A percentile compares a stretch with the other conserved stretches of the same genome.
Evolutionary conservation across 2,888 invertebrate genomes (phyloP).

Genomic region (Spicauda simplicius): DNA sequence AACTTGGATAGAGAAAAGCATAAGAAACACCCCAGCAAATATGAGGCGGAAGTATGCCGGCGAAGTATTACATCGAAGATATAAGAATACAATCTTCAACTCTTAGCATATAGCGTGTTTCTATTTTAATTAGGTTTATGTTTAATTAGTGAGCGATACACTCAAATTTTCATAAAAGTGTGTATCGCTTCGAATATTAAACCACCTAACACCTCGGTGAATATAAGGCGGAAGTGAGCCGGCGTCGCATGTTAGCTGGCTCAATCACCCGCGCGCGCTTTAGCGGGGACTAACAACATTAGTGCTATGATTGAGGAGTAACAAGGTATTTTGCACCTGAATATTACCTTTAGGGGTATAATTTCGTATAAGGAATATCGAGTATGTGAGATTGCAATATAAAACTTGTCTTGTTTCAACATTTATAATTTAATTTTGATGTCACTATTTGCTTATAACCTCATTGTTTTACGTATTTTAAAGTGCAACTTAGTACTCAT

Average conservation of each 20-base stretch:
- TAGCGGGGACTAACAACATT: constrained; percentile 15
- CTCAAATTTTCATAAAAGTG: neutral
- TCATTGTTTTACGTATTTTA: too few relatives aligned
- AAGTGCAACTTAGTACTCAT: too few relatives aligned
- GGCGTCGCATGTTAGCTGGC: constrained; percentile 14
- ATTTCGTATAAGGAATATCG: too few relatives aligned
- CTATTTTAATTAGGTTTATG: too few relatives aligned
- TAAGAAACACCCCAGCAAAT: constrained; percentile 12
- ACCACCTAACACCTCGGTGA: neutral
- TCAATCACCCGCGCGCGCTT: neutral
- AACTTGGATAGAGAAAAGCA: neutral
- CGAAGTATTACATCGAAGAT: too few relatives aligned
- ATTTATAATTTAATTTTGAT: too few relatives aligned
- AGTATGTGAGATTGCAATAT: too few relatives aligned
- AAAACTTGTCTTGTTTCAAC: too few relatives aligned
- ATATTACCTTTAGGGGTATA: neutral
- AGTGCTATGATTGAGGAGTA: constrained; percentile 7
- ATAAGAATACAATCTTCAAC: too few relatives aligned
- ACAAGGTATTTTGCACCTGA: constrained; percentile 1
- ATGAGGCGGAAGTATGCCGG: constrained; percentile 13
- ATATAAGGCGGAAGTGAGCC: constrained; percentile 5
- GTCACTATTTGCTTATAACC: too few relatives aligned
- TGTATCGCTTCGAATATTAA: neutral
- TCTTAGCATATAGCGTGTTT: too few relatives aligned
- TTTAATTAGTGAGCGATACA: too few relatives aligned